Percentiles rank a stretch among this genome's conserved stretches.
Conservation (phyloP, 2,113 vertebrate genomes). For the Xenopus tropicalis region DNA sequence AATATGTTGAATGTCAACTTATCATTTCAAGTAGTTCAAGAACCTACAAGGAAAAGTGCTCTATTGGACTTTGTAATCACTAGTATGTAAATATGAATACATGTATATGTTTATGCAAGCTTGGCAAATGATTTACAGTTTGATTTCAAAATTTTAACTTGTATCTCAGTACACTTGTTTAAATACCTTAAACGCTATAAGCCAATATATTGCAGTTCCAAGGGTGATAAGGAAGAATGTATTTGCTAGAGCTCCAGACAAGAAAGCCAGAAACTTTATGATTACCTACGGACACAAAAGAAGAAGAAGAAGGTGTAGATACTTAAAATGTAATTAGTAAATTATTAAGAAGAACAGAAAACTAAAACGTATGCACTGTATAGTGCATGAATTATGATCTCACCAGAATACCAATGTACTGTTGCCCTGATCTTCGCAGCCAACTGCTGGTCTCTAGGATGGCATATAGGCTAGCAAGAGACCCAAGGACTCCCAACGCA, state of each 20-base stretch:
- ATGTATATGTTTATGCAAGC: too few relatives aligned
- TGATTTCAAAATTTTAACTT: too few relatives aligned
- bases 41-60: too few relatives aligned
- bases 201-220: slow-evolving; percentile 47
- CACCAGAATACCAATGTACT: slow-evolving; percentile 47
- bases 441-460: slow-evolving; percentile 51
- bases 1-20: too few relatives aligned
- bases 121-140: too few relatives aligned
- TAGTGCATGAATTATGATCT: not conserved
- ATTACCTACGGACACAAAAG: slow-evolving; percentile 29
- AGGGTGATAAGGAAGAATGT: slow-evolving; percentile 42
- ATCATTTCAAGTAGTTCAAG: too few relatives aligned
- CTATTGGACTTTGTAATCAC: too few relatives aligned
- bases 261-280: slow-evolving; percentile 45
- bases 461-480: slow-evolving; percentile 43
- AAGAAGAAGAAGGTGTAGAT: not conserved
- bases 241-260: slow-evolving; percentile 48
- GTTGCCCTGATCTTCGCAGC: slow-evolving; percentile 49
- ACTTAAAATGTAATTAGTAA: not conserved
- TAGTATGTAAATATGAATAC: too few relatives aligned
- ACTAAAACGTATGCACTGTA: too few relatives aligned
- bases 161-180: not conserved
- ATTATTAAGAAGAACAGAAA: too few relatives aligned
- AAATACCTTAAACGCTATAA: slow-evolving; percentile 45
- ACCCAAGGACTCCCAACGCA: slow-evolving; percentile 47